phyloP scores from a whole-genome alignment of 2,113 vertebrate genomes.

The Notothenia coriiceps region DNA sequence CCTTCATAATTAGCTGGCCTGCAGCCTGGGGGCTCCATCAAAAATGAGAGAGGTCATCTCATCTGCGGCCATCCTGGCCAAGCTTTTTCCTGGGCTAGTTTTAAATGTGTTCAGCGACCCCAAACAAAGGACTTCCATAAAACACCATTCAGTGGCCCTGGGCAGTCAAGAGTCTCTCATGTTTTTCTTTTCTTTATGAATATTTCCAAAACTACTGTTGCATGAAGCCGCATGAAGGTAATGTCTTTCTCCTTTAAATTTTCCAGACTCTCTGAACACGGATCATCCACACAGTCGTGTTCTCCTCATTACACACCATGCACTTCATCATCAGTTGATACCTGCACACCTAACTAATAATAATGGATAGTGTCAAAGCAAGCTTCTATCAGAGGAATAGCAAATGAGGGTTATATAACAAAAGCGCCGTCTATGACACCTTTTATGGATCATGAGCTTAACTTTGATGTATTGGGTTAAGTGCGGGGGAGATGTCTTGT shows the following conservation, averaged over 20 bases:
- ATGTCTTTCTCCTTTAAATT: constrained; percentile 21
- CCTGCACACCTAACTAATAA: constrained; percentile 61
- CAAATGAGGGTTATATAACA: constrained; percentile 60
- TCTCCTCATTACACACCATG: constrained; percentile 40
- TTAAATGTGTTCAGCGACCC: constrained; percentile 73
- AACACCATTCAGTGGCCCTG: constrained; percentile 72
- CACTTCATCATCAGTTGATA: constrained; percentile 60
- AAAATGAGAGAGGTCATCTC: constrained; percentile 73
- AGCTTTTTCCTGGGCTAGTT: constrained; percentile 52
- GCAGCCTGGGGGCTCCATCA: constrained; percentile 67
- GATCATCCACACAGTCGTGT: constrained; percentile 9
- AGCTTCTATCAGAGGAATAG: constrained; percentile 42
- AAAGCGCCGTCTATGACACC: constrained; percentile 45
- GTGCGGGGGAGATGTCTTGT: constrained; percentile 64
- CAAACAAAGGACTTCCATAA: constrained; percentile 75
- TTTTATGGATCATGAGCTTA: constrained; percentile 66
- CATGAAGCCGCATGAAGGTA: constrained; percentile 29
- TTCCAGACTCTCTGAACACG: constrained; percentile 5
- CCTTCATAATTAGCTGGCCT: constrained; percentile 77
- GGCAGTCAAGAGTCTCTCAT: constrained; percentile 50
- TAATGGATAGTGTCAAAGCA: constrained; percentile 65
- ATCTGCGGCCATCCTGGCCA: constrained; percentile 59
- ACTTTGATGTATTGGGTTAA: constrained; percentile 60
- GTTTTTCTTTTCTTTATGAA: constrained; percentile 49
- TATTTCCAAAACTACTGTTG: constrained; percentile 46